Evolutionary conservation across 2,113 vertebrate species (phyloP), one percentile per base, ranked within the genome.

Genomic region (Entomyzon cyanotis): DNA sequence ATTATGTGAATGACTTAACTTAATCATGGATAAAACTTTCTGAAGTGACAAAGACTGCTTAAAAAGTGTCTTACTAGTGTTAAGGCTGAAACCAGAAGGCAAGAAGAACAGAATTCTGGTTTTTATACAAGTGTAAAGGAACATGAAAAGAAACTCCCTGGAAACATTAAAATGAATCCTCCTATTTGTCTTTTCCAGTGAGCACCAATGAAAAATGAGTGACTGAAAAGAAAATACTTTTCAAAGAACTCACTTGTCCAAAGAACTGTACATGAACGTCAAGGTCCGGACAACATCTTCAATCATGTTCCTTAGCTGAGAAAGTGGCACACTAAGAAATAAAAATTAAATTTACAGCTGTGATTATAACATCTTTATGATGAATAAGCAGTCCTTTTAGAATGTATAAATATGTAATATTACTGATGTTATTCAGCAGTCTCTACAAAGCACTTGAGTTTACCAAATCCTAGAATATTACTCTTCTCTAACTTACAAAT

Each of bases 181-280:
- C 21, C 15, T 31, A 55, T 44, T 58, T 53, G 63, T 77, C 41
- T 47, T 96, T 69, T 82, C 80, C 62, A 73, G 31, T 42, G 16
- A 81, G 28, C 49, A 80, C 41, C n/a, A 15, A 13, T 84, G 78
- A 93, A 91, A 85, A 86, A 76, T 52, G 25, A 87, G 21, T 19
- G 35, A 91, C 63, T 91, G 78, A 82, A 76, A 80, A 73, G 78
- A 84, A 76, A 80, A 73, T 24, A 53, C 37, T 79, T 64, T 18
- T 84, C 64, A 42, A 91, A 94, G 62, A 84, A 97, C 98, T 90
- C 88, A 99, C 99, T 98, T 98, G 96, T 99, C 98, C 88, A 99
- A 97, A 77, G 99, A 99, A 89, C 98, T 94, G 69, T 99, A 99
- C 99, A 99, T 99, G 96, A 99, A 98, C 90, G 97, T 99, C 94